Percentiles rank a stretch among this genome's conserved stretches.
Evolutionary conservation across 2,888 invertebrate genomes (phyloP).

Genomic region (Andrena camellia): DNA sequence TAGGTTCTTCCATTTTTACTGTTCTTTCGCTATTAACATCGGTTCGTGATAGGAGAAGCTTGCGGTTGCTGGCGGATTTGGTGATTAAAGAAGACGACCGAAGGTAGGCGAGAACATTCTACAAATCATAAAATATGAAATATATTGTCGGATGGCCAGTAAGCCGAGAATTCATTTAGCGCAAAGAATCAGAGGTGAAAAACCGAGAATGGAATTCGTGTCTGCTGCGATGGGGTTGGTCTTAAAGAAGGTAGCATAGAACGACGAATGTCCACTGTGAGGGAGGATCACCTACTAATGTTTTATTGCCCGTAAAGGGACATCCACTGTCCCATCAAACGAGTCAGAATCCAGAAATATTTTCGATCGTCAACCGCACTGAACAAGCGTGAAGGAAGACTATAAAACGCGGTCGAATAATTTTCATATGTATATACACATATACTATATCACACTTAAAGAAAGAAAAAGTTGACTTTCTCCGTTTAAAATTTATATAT

Average conservation of each 20-base stretch:
- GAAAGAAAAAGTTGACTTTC: too few species aligned
- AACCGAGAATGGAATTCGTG: conserved; percentile 53
- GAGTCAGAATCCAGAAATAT: conserved; percentile 33
- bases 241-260: conserved; percentile 25
- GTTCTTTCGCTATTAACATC: background rate
- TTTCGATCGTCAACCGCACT: conserved; percentile 23
- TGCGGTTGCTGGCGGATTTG: conserved; percentile 40
- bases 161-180: conserved; percentile 69
- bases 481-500: too few species aligned
- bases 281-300: conserved; percentile 78
- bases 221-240: conserved; percentile 51
- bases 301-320: conserved; percentile 80
- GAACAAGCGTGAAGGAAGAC: conserved; percentile 30
- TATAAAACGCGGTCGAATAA: background rate
- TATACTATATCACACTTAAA: background rate
- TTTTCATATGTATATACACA: background rate
- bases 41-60: conserved; percentile 19
- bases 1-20: conserved; percentile 13
- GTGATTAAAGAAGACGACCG: conserved; percentile 52
- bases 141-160: conserved; percentile 73
- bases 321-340: conserved; percentile 37
- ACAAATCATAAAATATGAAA: conserved; percentile 83
- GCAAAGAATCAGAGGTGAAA: conserved; percentile 20
- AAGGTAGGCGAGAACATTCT: conserved; percentile 73
- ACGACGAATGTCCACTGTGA: conserved; percentile 49